Percentiles rank a stretch among this genome's conserved stretches.
phyloP scores from a whole-genome alignment of 2,888 invertebrate genomes.

The Azorinus chamasolen region DNA sequence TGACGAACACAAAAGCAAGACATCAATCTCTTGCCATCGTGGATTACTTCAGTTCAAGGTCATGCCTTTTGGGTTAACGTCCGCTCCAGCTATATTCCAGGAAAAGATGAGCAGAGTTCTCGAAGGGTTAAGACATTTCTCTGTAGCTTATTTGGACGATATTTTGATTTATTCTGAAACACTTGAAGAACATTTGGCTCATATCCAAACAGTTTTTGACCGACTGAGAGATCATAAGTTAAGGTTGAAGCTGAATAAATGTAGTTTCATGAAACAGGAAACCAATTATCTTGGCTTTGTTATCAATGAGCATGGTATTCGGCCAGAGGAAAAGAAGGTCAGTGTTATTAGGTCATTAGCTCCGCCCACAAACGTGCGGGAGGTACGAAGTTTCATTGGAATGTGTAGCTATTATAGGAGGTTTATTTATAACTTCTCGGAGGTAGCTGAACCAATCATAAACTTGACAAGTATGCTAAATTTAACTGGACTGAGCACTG shows the following conservation, averaged over 20 bases:
- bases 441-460: conserved; percentile 35
- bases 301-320: conserved; percentile 36
- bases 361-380: conserved; percentile 27
- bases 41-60: conserved; percentile 38
- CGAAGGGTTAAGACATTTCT: conserved; percentile 45
- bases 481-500: conserved; percentile 11
- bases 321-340: conserved; percentile 35
- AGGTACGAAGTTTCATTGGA: conserved; percentile 29
- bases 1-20: too few relatives aligned
- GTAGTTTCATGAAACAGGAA: conserved; percentile 29
- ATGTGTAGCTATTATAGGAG: conserved; percentile 33
- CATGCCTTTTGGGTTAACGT: conserved; percentile 40
- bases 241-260: neutral
- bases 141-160: conserved; percentile 50
- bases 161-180: conserved; percentile 44
- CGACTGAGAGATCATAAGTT: neutral
- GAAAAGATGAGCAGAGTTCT: conserved; percentile 44
- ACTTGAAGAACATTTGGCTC: neutral
- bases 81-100: conserved; percentile 37
- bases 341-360: conserved; percentile 36
- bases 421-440: conserved; percentile 46
- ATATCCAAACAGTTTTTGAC: conserved; percentile 1
- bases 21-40: too few relatives aligned
- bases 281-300: conserved; percentile 43
- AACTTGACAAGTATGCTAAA: conserved; percentile 21